Evolutionary conservation across 2,113 vertebrate species (phyloP).

Genomic region (Atractosteus spatula): DNA sequence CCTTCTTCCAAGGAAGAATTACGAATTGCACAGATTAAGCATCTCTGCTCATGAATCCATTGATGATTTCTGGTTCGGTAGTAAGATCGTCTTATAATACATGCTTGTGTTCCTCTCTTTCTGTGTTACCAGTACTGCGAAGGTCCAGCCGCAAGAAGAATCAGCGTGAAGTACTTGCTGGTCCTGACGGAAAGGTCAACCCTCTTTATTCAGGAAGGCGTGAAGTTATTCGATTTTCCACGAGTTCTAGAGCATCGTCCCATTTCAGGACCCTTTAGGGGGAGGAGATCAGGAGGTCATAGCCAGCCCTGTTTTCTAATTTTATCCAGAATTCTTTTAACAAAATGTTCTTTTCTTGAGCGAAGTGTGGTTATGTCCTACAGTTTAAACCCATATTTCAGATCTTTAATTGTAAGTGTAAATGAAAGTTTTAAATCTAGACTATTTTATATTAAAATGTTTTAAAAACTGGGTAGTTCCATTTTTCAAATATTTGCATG

Average conservation of each 20-base stretch:
- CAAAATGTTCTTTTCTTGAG: background rate
- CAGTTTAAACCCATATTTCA: background rate
- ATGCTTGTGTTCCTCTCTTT: background rate
- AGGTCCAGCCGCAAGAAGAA: slow-evolving; percentile 40
- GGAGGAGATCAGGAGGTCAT: no score
- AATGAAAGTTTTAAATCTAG: slow-evolving; percentile 4
- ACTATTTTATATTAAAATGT: slow-evolving; percentile 13
- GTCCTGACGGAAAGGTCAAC: slow-evolving; percentile 27
- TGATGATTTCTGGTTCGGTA: no score
- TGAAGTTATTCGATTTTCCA: no score
- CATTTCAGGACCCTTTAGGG: no score
- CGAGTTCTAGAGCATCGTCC: no score
- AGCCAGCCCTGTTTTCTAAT: no score
- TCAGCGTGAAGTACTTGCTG: slow-evolving; percentile 16
- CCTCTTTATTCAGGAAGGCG: no score
- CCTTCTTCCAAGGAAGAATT: no score
- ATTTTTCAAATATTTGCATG: background rate
- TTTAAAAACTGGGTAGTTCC: slow-evolving; percentile 1
- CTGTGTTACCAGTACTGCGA: slow-evolving; percentile 39
- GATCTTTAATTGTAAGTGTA: background rate
- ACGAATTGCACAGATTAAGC: no score
- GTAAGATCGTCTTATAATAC: no score
- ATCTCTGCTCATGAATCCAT: no score
- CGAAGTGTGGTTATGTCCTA: background rate
- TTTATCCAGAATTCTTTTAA: no score